Conservation (phyloP, 2,113 vertebrate genomes). For the Myanophis thanlyinensis region DNA sequence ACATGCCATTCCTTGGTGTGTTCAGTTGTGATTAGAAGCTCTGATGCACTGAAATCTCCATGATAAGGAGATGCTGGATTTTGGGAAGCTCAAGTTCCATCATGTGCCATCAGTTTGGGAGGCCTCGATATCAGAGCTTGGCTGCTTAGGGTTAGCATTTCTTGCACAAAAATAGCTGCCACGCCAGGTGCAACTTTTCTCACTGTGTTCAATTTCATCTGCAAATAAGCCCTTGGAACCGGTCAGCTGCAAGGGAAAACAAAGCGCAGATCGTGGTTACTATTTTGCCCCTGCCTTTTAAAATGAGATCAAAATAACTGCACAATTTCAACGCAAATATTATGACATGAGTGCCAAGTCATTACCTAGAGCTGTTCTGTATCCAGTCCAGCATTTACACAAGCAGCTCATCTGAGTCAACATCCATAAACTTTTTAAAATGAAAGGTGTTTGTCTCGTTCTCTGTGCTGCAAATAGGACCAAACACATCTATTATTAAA, state of each 20-base stretch:
- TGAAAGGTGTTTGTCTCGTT: constrained; percentile 71
- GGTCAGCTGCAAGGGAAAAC: constrained; percentile 53
- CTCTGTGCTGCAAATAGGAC: constrained; percentile 68
- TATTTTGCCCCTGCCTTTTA: neutral
- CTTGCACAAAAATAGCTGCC: constrained; percentile 73
- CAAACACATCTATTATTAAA: constrained; percentile 45
- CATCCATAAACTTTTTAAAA: constrained; percentile 50
- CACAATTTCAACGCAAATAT: constrained; percentile 68
- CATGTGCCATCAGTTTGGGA: constrained; percentile 67
- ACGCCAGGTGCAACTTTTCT: constrained; percentile 75
- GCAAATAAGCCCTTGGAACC: constrained; percentile 60
- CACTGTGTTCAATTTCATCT: constrained; percentile 67
- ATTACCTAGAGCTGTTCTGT: constrained; percentile 33
- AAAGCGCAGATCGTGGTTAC: constrained; percentile 65
- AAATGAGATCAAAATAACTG: neutral
- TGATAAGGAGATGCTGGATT: constrained; percentile 55
- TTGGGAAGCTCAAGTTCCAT: constrained; percentile 70
- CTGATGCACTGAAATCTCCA: constrained; percentile 55
- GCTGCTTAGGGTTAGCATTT: constrained; percentile 69
- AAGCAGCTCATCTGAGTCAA: constrained; percentile 35
- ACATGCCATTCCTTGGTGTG: constrained; percentile 1
- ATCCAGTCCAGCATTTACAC: constrained; percentile 8
- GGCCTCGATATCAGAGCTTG: constrained; percentile 49
- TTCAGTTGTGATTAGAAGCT: constrained; percentile 19
- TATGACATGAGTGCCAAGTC: constrained; percentile 1